Percentiles rank a stretch among this genome's conserved stretches.
Conservation (phyloP, 1,140 invertebrate species). For the Bathynomus jamesi region DNA sequence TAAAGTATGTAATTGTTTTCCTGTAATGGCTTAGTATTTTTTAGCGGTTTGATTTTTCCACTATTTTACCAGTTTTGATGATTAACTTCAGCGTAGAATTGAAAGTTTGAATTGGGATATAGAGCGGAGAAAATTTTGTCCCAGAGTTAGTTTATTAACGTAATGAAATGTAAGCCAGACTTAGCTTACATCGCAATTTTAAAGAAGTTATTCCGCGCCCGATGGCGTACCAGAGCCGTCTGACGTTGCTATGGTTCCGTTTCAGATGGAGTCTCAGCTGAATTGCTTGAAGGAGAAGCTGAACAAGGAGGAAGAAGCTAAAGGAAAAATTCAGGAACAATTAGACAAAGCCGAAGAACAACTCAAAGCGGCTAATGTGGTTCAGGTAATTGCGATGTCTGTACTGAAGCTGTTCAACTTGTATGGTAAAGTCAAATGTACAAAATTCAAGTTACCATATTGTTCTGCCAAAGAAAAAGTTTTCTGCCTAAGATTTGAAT, state of each 20-base stretch:
- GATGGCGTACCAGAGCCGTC: background rate
- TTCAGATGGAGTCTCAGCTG: conserved; percentile 17
- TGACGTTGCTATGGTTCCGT: background rate
- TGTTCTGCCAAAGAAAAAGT: too few species aligned
- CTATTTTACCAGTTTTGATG: too few species aligned
- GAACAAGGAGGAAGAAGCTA: conserved; percentile 22
- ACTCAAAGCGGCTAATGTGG: conserved; percentile 46
- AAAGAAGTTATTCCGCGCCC: background rate
- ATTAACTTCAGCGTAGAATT: too few species aligned
- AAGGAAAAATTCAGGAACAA: conserved; percentile 13
- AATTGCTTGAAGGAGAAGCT: conserved; percentile 14
- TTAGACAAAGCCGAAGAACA: conserved; percentile 18
- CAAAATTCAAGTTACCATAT: too few species aligned
- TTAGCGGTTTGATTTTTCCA: too few species aligned
- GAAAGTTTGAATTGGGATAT: background rate
- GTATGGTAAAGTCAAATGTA: too few species aligned
- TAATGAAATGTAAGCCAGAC: background rate
- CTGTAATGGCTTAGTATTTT: too few species aligned
- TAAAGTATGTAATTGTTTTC: too few species aligned
- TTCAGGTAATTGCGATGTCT: too few species aligned
- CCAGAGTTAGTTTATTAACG: background rate
- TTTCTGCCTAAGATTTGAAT: too few species aligned
- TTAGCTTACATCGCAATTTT: background rate
- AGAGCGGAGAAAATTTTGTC: background rate
- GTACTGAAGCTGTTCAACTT: too few species aligned